Evolutionary conservation across 2,797 vertebrate genomes (phyloP).

Genomic region (Discoglossus pictus): DNA sequence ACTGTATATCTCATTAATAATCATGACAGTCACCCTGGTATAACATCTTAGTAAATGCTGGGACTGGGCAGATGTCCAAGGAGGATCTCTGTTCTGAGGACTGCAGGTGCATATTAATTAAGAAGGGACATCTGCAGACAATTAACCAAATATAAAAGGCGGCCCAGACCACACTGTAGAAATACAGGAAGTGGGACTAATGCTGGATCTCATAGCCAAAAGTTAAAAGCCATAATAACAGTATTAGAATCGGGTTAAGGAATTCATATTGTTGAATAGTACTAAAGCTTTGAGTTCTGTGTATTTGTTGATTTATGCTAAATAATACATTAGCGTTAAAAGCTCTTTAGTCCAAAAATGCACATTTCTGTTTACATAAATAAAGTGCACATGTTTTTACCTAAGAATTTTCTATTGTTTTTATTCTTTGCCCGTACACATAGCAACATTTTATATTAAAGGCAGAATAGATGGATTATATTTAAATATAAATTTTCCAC

Average conservation of each 20-base stretch:
- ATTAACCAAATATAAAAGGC: constrained; percentile 10
- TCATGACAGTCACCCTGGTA: constrained; percentile 12
- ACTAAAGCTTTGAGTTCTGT: neutral
- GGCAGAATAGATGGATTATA: too few relatives aligned
- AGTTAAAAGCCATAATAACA: constrained; percentile 10
- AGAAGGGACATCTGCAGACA: constrained; percentile 12
- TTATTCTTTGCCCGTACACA: neutral
- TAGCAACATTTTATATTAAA: too few relatives aligned
- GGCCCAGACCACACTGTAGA: constrained; percentile 16
- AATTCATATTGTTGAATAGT: neutral
- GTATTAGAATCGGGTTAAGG: too few relatives aligned
- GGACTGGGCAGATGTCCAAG: constrained; percentile 17
- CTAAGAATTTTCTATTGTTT: neutral
- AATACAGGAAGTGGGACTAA: constrained; percentile 7
- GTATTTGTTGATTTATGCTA: constrained; percentile 7
- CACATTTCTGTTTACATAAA: constrained; percentile 2
- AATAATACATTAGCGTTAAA: neutral
- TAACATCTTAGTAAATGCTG: constrained; percentile 20
- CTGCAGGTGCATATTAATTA: constrained; percentile 32
- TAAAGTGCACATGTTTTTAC: neutral
- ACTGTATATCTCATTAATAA: neutral
- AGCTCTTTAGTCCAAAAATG: neutral
- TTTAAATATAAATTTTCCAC: too few relatives aligned
- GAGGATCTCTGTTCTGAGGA: neutral
- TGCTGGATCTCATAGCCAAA: constrained; percentile 11